Evolutionary conservation across 2,888 invertebrate genomes (phyloP).

Genomic region (Copidosoma aretas): DNA sequence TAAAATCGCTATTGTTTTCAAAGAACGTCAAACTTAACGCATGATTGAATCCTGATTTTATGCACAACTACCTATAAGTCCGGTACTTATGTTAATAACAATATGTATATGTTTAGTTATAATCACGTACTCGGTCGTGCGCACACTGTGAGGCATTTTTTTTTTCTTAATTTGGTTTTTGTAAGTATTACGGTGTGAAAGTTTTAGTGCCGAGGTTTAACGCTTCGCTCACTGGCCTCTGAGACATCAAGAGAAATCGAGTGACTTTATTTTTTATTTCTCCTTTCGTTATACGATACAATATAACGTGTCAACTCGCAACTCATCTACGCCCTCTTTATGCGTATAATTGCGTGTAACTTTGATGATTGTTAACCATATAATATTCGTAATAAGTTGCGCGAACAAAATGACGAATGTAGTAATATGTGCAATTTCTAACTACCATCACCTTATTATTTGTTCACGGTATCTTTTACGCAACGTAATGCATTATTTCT

Average conservation of each 20-base stretch:
- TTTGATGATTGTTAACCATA: not conserved
- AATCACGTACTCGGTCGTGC: conserved; percentile 42
- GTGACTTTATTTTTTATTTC: not conserved
- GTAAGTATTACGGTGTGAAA: conserved; percentile 34
- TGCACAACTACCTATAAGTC: conserved; percentile 42
- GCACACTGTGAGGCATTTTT: conserved; percentile 43
- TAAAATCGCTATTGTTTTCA: not conserved
- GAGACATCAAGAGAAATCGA: not conserved
- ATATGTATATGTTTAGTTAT: conserved; percentile 42
- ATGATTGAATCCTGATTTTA: conserved; percentile 47
- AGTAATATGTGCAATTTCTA: conserved; percentile 20
- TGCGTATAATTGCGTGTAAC: too few species aligned
- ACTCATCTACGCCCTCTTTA: not conserved
- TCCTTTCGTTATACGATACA: not conserved
- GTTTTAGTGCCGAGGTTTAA: conserved; percentile 45
- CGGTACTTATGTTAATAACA: conserved; percentile 39
- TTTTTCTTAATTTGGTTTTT: too few species aligned
- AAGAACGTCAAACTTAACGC: conserved; percentile 36
- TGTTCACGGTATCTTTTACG: conserved; percentile 5
- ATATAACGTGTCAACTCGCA: not conserved
- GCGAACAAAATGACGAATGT: conserved; percentile 19
- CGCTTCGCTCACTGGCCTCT: conserved; percentile 43
- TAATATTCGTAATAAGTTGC: conserved; percentile 20
- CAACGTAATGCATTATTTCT: conserved; percentile 23
- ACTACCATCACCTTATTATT: conserved; percentile 1